A percentile compares a stretch with the other conserved stretches of the same genome.
Conservation (phyloP, 2,888 invertebrate genomes). For the Lasiommata megera region DNA sequence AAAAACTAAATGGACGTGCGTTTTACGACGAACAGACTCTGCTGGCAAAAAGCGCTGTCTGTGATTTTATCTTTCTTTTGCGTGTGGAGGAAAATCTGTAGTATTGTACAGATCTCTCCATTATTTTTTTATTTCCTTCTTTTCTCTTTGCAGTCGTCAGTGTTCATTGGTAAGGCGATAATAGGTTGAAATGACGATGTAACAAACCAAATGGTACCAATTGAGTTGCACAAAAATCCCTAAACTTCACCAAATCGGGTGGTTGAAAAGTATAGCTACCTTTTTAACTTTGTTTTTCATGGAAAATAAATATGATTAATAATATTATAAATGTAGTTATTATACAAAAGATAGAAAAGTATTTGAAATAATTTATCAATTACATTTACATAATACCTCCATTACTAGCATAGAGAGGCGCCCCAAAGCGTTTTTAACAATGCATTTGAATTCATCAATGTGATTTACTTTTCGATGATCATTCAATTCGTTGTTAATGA, state of each 20-base stretch:
- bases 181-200: too few relatives aligned
- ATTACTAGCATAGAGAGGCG: background rate
- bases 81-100: background rate
- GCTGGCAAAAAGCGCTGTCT: background rate
- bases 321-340: background rate
- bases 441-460: background rate
- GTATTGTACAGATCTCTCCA: too few relatives aligned
- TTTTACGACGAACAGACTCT: constrained; percentile 6
- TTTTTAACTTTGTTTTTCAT: too few relatives aligned
- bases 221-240: too few relatives aligned
- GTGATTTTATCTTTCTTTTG: background rate
- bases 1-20: constrained; percentile 17
- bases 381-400: background rate
- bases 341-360: constrained; percentile 1
- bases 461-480: background rate
- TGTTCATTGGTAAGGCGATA: too few relatives aligned
- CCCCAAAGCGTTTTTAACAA: background rate
- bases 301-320: background rate
- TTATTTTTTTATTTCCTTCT: too few relatives aligned
- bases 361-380: background rate
- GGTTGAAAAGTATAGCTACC: too few relatives aligned
- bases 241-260: too few relatives aligned
- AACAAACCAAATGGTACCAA: too few relatives aligned
- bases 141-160: too few relatives aligned
- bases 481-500: background rate